Evolutionary conservation across 2,888 invertebrate species (phyloP).

Genomic region (Troides aeacus): DNA sequence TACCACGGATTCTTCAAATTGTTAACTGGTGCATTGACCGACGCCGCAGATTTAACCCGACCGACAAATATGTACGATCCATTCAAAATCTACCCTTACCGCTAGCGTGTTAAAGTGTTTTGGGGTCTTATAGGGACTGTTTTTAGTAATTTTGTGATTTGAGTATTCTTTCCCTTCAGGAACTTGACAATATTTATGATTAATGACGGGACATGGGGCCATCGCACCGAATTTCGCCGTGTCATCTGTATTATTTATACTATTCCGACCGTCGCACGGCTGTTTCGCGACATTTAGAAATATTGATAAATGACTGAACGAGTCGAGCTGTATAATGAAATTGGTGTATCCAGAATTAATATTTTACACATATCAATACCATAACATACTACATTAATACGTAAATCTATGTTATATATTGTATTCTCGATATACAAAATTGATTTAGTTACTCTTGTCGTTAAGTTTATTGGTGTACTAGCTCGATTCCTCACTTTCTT

Average conservation of each 20-base stretch:
- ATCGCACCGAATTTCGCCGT: conserved; percentile 36
- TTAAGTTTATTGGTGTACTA: too few species aligned
- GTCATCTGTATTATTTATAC: conserved; percentile 38
- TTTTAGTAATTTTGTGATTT: conserved; percentile 13
- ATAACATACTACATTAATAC: too few species aligned
- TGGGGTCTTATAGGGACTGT: background rate
- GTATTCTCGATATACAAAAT: too few species aligned
- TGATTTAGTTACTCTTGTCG: too few species aligned
- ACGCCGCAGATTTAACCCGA: conserved; percentile 18
- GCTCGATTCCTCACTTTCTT: too few species aligned
- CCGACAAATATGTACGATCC: conserved; percentile 8
- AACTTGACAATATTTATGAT: conserved; percentile 40
- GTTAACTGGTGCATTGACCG: conserved; percentile 28
- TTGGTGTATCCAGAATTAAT: too few species aligned
- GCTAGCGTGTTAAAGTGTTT: background rate
- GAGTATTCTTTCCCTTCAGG: conserved; percentile 34
- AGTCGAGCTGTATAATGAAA: too few species aligned
- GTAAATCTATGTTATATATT: too few species aligned
- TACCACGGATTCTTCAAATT: conserved; percentile 38
- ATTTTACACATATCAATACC: too few species aligned
- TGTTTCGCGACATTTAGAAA: conserved; percentile 19
- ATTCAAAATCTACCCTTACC: conserved; percentile 14
- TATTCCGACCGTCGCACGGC: conserved; percentile 28
- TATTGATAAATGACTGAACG: conserved; percentile 15
- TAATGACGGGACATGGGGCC: conserved; percentile 37